Base-by-base conservation (phyloP, 2,797 vertebrate genomes). In the Philypnodon macrostomus region DNA sequence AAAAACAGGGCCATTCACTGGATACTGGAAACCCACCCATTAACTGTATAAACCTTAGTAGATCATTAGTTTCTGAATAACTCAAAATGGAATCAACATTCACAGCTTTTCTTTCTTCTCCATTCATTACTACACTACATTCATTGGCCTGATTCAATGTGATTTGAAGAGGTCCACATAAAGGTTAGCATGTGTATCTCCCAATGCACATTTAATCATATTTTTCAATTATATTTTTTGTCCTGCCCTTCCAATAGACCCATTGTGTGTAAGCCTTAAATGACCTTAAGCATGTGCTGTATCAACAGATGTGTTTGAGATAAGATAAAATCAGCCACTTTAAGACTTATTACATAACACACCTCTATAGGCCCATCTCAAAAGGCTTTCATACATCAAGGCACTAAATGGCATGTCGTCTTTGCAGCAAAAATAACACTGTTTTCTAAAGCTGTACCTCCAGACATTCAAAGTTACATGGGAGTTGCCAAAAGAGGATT, bases 401-500 rank as follows among this genome's bases (percentile, higher is more conserved):
- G 21, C 9, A 7, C 13, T 10, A 41, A 30, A 31, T 35, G 16
- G 7, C 42, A 60, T 63, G 53, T 69, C 69, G 41, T 68, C 27
- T 58, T 63, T 56, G 42, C n/a, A 27, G 17, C 10, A 58, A 60
- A 53, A 48, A 30, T 18, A 39, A 11, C 8, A 51, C 11, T 7
- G 11, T 27, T 3, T 30, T 47, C 9, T 34, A 10, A 13, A 44
- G 18, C 5, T 27, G n/a, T 17, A 21, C 23, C 19, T 44, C 11
- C 6, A 10, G n/a, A n/a, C 13, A 17, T 29, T 52, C 23, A 11
- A 23, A 6, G n/a, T 15, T 35, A 2, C 45, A n/a, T 42, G 45
- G 56, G 48, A 36, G 40, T 61, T 58, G n/a, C 21, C 40, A 36
- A 11, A 7, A 1, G 2, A 36, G 27, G 49, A 62, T 67, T 67